Evolutionary conservation across 2,113 vertebrate genomes (phyloP).

Genomic region (Prolemur simus): DNA sequence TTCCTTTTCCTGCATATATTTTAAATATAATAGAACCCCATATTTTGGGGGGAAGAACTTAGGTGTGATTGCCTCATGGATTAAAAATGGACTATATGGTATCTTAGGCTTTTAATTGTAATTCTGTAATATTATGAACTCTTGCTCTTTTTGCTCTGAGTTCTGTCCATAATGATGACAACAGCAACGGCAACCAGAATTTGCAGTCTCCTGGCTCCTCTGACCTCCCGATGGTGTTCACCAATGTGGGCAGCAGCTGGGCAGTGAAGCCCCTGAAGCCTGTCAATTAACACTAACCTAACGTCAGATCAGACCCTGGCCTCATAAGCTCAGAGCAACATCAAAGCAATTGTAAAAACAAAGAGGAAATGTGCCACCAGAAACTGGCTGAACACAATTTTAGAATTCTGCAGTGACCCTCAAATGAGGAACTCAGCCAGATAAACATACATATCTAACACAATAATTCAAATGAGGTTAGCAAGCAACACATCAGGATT

Average conservation of each 20-base stretch:
- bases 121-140: neutral
- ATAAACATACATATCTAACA: neutral
- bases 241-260: slow-evolving; percentile 52
- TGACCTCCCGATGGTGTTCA: neutral
- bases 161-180: neutral
- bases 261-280: neutral
- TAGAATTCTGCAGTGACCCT: slow-evolving; percentile 28
- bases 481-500: neutral
- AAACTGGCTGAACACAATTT: neutral
- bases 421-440: slow-evolving; percentile 23
- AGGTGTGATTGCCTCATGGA: neutral
- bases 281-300: slow-evolving; percentile 34
- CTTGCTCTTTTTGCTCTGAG: slow-evolving; percentile 5
- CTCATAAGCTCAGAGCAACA: slow-evolving; percentile 42
- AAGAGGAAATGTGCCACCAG: neutral
- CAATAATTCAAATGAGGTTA: neutral
- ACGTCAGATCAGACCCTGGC: neutral
- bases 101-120: neutral
- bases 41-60: neutral
- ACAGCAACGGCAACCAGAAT: neutral
- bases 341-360: slow-evolving; percentile 54
- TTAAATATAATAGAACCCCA: neutral
- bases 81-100: neutral
- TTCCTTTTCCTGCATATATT: neutral
- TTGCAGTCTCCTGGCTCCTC: neutral